Evolutionary conservation across 1,140 invertebrate species (phyloP).

Genomic region (Drosophila mojavensis): DNA sequence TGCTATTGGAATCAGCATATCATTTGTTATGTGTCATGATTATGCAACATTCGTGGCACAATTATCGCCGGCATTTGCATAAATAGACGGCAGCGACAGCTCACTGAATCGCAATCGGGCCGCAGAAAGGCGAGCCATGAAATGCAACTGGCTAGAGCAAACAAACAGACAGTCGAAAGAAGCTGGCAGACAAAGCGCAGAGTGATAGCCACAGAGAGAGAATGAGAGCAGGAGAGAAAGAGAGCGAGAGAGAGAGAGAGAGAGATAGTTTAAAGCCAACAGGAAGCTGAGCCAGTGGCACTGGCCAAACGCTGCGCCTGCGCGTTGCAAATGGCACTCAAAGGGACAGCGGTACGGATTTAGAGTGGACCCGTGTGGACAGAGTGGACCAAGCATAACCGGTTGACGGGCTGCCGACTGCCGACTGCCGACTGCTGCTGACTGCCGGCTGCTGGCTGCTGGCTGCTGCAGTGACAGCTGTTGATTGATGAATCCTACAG

Average conservation of each 20-base stretch:
- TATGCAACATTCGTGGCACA: constrained; percentile 79
- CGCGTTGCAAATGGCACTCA: constrained; percentile 56
- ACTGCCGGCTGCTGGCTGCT: constrained; percentile 34
- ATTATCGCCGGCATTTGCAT: constrained; percentile 77
- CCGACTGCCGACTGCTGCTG: constrained; percentile 34
- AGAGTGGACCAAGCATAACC: constrained; percentile 40
- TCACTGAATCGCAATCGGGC: constrained; percentile 69
- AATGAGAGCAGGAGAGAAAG: constrained; percentile 21
- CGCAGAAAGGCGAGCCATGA: constrained; percentile 31
- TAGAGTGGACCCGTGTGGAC: constrained; percentile 30
- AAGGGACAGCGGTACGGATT: constrained; percentile 41
- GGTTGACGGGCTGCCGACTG: constrained; percentile 40
- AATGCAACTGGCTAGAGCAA: constrained; percentile 9
- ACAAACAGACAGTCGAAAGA: constrained; percentile 27
- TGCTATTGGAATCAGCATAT: constrained; percentile 51
- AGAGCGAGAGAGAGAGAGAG: constrained; percentile 23
- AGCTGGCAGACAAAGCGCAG: constrained; percentile 6
- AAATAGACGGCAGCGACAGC: constrained; percentile 54
- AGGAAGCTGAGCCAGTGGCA: constrained; percentile 57
- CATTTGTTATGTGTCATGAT: constrained; percentile 76
- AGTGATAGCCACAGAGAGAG: not conserved
- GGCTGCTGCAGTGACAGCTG: constrained; percentile 76
- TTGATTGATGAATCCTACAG: constrained; percentile 82
- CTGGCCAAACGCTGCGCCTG: constrained; percentile 56
- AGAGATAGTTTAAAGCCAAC: constrained; percentile 37